Evolutionary conservation across 2,113 vertebrate genomes (phyloP), one percentile per base, ranked within the genome.

Genomic region (Phyllopteryx taeniolatus): DNA sequence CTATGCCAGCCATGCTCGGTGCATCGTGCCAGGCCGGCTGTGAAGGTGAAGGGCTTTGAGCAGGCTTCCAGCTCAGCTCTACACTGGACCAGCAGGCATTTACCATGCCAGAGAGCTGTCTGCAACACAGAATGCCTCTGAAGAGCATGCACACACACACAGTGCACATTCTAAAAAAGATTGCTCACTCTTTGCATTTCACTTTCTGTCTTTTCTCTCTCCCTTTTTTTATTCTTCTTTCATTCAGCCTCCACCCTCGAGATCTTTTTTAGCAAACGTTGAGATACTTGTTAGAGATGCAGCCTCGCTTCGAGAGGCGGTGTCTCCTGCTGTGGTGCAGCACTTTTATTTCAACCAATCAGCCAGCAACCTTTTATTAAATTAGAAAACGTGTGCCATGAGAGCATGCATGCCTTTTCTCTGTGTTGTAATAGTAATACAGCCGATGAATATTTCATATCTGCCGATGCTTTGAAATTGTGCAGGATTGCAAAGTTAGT

Each of bases 21-120:
- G 82, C 66, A 42, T 66, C 73, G 76, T 85, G 88, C 88, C 88
- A 86, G 86, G 78, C 84, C 70, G 80, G 84, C 87, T 87, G 85
- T 86, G 89, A 90, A 91, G 91, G 89, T 90, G 87, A 90, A 89
- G 85, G 85, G 86, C 85, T 91, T 92, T 91, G 89, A 89, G 91
- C 68, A 61, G 83, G 84, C 80, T 87, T 87, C 87, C 89, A 90
- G 85, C 83, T 79, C 87, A 31, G 77, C 79, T 79, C 76, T 47
- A 78, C 81, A 75, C 80, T 83, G 75, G 85, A 87, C 87, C 88
- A 83, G 79, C 83, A 77, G 82, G 80, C 78, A 68, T 74, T 75
- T 70, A 69, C 81, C 69, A 79, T 91, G 88, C 89, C 89, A 89
- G 81, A 77, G 79, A 80, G 73, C 82, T 83, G 86, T 85, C 82